Evolutionary conservation across 2,113 vertebrate genomes (phyloP), one percentile per base, ranked within the genome.

Genomic region (Cricetomys ansorgei): DNA sequence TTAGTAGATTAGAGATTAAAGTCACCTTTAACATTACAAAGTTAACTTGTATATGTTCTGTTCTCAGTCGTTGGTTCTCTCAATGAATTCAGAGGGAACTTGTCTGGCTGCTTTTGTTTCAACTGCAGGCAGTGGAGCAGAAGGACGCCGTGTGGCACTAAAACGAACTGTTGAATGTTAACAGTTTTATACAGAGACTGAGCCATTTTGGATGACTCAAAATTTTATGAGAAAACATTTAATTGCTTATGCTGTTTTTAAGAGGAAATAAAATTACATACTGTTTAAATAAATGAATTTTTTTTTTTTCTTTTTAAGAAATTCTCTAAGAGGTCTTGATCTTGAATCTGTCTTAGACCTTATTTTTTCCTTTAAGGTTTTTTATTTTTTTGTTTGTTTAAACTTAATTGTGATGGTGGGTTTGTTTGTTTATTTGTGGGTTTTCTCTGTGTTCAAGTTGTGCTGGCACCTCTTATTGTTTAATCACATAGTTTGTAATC

Each of bases 401-500:
- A 98, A 88, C 67, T 95, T 96, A 89, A 50, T 92, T 95, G 89
- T 95, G 83, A 50, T 98, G 97, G 43, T 84, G 55, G 12, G 23
- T 17, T 89, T 94, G 98, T 94, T 96, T 90, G 97, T 96, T 75
- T 40, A 48, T 88, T 87, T 73, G 53, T 88, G 34, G 37, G 37
- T 75, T 69, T 89, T 93, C 94, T 97, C 96, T 97, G 97, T 95
- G 94, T 98, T 97, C 98, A 98, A 98, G 98, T 98, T 99, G 98
- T 98, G 98, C 97, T 98, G 98, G 98, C 98, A 99, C 98, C 98
- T n/a, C n/a, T n/a, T n/a, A n/a, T n/a, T n/a, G n/a, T n/a, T n/a
- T n/a, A 99, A 99, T 99, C 98, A 98, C 98, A 97, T 99, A 98
- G 98, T 99, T 99, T 98, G 98, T 99, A 98, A 98, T 99, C 98